Evolutionary conservation across 2,888 invertebrate genomes (phyloP), one percentile per base, ranked within the genome.

Genomic region (Meiosimyza decipiens): DNA sequence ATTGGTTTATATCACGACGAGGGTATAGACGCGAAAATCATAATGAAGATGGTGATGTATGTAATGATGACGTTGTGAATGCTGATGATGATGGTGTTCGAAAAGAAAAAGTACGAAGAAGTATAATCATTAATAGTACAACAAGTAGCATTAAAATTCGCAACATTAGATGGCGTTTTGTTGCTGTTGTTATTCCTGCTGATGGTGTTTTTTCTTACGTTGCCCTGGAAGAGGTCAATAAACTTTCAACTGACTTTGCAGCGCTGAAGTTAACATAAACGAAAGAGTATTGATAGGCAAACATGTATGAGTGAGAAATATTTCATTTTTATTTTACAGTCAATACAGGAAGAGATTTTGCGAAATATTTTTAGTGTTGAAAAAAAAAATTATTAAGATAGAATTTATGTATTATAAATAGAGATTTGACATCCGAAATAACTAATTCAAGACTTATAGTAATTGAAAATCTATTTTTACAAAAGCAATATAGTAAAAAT

Each of bases 191-290:
- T 52, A 54, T 16, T 28, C 40, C 64, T 71, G 60, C 47, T 13
- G 57, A n/a, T 57, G 67, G 40, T 57, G 16, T 13, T 7, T 16
- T 57, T 12, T 50, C 12, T 62, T 71, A n/a, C 64, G 64, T 55
- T 59, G 64, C 47, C 64, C 55, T 63, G n/a, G 54, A 18, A 15
- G 70, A 64, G 64, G 64, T 71, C n/a, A 64, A 71, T 33, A 57
- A 71, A 64, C 71, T 71, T 57, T 11, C 12, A 62, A 18, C 59
- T 50, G 68, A 22, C 15, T 22, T 51, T 52, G 69, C 2, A 51
- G 18, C 18, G 52, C 11, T 66, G 66, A 28, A 57, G 12, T 22
- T 66, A 40, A 40, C 40, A 40, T 54, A 66, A 63, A 66, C 16
- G 66, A 40, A 66, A 54, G 52, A 33, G 51, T 40, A 54, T 54